Evolutionary conservation across 2,797 vertebrate species (phyloP).

Genomic region (Lutjanus campechanus): DNA sequence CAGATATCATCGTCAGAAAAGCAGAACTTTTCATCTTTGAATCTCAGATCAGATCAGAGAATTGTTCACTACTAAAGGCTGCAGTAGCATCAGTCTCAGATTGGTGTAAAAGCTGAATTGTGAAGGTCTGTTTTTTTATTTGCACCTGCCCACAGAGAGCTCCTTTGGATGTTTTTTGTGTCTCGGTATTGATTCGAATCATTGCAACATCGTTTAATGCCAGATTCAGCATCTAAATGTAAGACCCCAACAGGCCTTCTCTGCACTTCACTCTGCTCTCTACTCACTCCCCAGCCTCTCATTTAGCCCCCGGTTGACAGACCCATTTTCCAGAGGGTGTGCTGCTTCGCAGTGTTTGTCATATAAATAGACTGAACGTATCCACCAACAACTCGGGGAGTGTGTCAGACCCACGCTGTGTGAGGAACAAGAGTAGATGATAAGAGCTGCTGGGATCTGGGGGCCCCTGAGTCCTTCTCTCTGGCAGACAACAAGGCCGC

Average conservation of each 20-base stretch:
- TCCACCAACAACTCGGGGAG: conserved; percentile 69
- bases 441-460: conserved; percentile 74
- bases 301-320: conserved; percentile 52
- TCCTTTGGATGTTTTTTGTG: background rate
- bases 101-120: background rate
- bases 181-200: conserved; percentile 18
- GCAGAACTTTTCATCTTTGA: background rate
- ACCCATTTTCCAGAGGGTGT: conserved; percentile 48
- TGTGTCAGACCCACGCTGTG: conserved; percentile 30
- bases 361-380: conserved; percentile 72
- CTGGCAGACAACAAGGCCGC: conserved; percentile 66
- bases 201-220: conserved; percentile 3
- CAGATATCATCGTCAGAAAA: background rate
- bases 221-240: conserved; percentile 18
- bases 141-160: background rate
- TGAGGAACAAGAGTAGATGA: conserved; percentile 71
- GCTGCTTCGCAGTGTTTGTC: conserved; percentile 66
- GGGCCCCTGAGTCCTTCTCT: conserved; percentile 55
- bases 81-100: background rate
- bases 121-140: background rate
- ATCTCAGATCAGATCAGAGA: background rate
- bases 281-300: conserved; percentile 24
- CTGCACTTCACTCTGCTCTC: conserved; percentile 9
- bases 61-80: background rate
- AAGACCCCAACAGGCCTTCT: background rate